A percentile compares a stretch with the other conserved stretches of the same genome.
Evolutionary conservation across 2,113 vertebrate genomes (phyloP).

Genomic region (Sialia sialis): DNA sequence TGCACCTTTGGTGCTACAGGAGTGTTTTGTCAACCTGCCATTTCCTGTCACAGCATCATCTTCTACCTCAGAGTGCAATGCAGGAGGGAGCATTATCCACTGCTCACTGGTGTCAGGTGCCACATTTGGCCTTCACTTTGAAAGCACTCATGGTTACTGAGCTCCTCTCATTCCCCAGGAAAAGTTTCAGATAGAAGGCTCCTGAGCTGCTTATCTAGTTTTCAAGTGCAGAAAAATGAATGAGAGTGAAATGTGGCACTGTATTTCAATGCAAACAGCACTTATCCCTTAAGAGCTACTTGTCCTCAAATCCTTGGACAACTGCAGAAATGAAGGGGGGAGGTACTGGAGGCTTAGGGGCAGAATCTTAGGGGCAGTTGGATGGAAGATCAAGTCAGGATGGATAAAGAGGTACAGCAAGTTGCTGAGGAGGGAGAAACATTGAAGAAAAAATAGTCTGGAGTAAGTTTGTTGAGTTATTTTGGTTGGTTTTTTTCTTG

Average conservation of each 20-base stretch:
- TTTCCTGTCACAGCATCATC: not conserved
- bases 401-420: not conserved
- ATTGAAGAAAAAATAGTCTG: not conserved
- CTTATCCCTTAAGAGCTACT: accelerated
- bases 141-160: not conserved
- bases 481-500: not conserved
- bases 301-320: not conserved
- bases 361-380: not conserved
- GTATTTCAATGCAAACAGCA: not conserved
- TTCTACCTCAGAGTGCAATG: not conserved
- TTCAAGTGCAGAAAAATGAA: not conserved
- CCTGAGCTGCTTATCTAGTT: not conserved
- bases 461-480: not conserved
- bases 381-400: not conserved
- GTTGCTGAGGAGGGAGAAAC: not conserved
- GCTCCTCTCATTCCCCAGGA: not conserved
- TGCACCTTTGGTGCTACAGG: not conserved
- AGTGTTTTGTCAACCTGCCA: accelerated
- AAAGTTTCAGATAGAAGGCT: not conserved
- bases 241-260: not conserved
- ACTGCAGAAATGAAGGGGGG: not conserved
- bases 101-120: not conserved
- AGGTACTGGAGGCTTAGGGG: not conserved
- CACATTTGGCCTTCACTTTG: not conserved
- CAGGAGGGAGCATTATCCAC: not conserved